Conservation (phyloP, 2,797 vertebrate species). For the Sebastes kiyomatsui region DNA sequence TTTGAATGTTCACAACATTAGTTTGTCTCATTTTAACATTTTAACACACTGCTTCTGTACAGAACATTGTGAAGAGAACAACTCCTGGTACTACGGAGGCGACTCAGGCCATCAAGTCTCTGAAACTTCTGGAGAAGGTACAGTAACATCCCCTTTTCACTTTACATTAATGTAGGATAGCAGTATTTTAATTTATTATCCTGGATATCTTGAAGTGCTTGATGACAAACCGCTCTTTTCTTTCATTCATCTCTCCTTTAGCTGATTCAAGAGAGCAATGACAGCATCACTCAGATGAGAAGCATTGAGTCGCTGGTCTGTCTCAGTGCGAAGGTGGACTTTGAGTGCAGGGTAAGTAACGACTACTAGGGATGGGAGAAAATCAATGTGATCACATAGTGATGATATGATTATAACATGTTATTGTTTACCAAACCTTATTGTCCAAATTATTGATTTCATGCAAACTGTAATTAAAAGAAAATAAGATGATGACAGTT, state of each 20-base stretch:
- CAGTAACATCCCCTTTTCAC: slow-evolving; percentile 20
- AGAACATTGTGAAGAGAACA: slow-evolving; percentile 97
- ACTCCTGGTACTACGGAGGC: slow-evolving; percentile 87
- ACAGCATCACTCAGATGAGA: slow-evolving; percentile 94
- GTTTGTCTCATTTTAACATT: slow-evolving; percentile 19
- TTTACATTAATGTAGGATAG: not conserved
- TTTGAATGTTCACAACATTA: not conserved
- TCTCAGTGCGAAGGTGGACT: slow-evolving; percentile 95
- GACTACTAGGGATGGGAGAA: not conserved
- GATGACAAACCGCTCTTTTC: not conserved
- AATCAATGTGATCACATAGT: not conserved
- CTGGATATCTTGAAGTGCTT: not conserved
- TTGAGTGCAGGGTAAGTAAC: slow-evolving; percentile 91
- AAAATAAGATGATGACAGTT: not conserved
- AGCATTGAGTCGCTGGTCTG: slow-evolving; percentile 94
- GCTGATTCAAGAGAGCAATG: slow-evolving; percentile 95
- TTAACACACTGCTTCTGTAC: not conserved
- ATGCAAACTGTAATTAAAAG: not conserved
- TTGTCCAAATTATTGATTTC: not conserved
- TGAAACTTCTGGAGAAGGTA: slow-evolving; percentile 91
- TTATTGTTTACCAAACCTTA: not conserved
- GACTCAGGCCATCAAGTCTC: slow-evolving; percentile 89
- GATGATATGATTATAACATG: not conserved
- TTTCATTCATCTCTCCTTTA: slow-evolving; percentile 44
- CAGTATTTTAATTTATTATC: not conserved